Evolutionary conservation across 2,113 vertebrate genomes (phyloP), one percentile per base, ranked within the genome.

Genomic region (Cyphomyrus plagiostoma): DNA sequence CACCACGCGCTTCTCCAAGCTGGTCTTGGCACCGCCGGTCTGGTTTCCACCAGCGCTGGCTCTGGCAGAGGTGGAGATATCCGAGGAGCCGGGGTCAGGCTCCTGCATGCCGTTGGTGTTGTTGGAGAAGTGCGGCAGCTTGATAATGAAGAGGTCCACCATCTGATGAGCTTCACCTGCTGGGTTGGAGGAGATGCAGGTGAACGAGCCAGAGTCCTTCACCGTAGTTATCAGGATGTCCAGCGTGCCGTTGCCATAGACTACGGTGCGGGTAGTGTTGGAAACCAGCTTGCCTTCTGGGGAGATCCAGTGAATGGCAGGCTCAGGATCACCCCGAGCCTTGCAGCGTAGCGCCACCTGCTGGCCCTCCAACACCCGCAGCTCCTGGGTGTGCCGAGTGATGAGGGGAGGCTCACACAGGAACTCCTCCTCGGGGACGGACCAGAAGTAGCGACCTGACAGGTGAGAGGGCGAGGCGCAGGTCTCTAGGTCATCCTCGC

Each of bases 181-280:
- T 0, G 98, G 98, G 91, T 99, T 99, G 89, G 98, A 99, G 80
- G 98, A 98, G 89, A 99, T 98, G 89, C 98, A 99, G 91, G 97
- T 98, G 93, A 99, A 99, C 52, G 97, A 96, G 85, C 98, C 98
- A 0, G 98, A 98, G 91, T 99, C 98, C 95, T 99, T 99, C 89
- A 99, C 97, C 0, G 98, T 99, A 3, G 97, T 99, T 93, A 99
- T 99, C 74, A 98, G 96, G 92, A 99, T 99, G 94, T 99, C 98
- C 1, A 99, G 93, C 0, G 98, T 99, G 49, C 98, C 98, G 0
- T 99, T 99, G 77, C 95, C 95, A 5, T 98, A 98, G 77, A 99
- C 97, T 19, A 94, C 91, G 0, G 97, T 97, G 89, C 98, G 95
- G 0, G 97, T 97, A 0, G 98, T 98, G 0, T 99, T 99, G 87